Base-by-base conservation (phyloP, 2,797 vertebrate genomes). In the Triplophysa bombifrons region DNA sequence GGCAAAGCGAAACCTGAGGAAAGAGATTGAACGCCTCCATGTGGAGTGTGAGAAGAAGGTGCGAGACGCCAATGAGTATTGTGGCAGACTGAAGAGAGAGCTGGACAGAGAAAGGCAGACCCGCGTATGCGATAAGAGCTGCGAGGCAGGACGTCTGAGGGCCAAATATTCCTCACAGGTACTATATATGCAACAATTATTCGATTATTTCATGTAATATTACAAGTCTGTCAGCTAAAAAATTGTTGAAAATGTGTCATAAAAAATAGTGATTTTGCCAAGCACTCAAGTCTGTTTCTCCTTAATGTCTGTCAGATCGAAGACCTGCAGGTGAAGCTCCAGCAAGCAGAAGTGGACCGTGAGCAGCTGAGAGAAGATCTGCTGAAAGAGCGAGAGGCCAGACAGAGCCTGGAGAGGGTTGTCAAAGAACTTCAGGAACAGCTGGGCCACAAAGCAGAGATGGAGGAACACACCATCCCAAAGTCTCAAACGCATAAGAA, bases 341-440 rank as follows among this genome's bases (percentile, higher is more conserved):
- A 96, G 91, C 96, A 97, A 0, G 96, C 96, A 0, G 96, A 99
- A 83, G 94, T 94, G 0, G 96, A 98, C 80, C 91, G 96, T 0
- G 96, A 98, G 85, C 96, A 96, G 92, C 94, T 99, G 78, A 93
- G 96, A 12, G 94, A 93, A 0, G 96, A 98, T 86, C 94, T 98
- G n/a, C 92, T 96, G 88, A 94, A 93, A 76, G 97, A 98, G 89
- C 87, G 94, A 2, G 95, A 97, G 87, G 96, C 97, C 1, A 94
- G 97, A 0, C 95, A 98, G 92, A 96, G 94, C 89, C 91, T 98
- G 92, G 96, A 98, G 90, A 94, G 93, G 20, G 92, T 96, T 4
- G 96, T 99, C 66, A 96, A 95, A 90, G 95, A 96, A 87, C 95
- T 99, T 85, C 96, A 97, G 90, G 93, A 93, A 86, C 96, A 98